Evolutionary conservation across 2,797 vertebrate species (phyloP).

Genomic region (Hydrocynus forskahlii): DNA sequence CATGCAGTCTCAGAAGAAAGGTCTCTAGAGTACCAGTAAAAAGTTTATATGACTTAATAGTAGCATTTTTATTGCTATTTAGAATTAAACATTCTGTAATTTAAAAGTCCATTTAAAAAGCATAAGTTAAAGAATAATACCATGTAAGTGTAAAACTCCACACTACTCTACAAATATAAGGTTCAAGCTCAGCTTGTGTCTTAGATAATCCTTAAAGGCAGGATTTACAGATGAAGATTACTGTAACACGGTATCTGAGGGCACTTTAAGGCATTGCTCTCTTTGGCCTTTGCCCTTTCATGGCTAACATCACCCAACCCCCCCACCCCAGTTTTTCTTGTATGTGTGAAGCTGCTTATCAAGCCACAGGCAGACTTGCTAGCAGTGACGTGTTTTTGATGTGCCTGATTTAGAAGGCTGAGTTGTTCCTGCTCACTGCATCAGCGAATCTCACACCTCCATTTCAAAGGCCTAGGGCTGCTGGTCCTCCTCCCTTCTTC

Average conservation of each 20-base stretch:
- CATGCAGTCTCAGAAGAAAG: not conserved
- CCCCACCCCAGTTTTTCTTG: slow-evolving; percentile 23
- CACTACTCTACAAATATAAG: not conserved
- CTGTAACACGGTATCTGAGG: not conserved
- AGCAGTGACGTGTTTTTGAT: slow-evolving; percentile 47
- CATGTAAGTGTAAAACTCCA: not conserved
- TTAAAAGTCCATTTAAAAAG: too few relatives aligned
- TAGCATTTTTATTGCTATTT: not conserved
- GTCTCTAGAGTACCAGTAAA: not conserved
- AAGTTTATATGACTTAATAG: not conserved
- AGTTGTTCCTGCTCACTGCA: slow-evolving; percentile 57
- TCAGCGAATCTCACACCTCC: slow-evolving; percentile 61
- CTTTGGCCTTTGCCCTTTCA: not conserved
- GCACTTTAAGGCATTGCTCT: slow-evolving; percentile 10
- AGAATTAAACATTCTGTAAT: too few relatives aligned
- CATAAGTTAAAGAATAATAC: too few relatives aligned
- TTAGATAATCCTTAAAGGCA: not conserved
- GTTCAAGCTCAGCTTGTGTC: not conserved
- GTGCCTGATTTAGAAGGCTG: slow-evolving; percentile 44
- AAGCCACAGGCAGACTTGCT: slow-evolving; percentile 30
- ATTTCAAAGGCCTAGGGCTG: slow-evolving; percentile 75
- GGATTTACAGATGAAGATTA: not conserved
- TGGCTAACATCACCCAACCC: not conserved
- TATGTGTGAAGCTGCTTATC: slow-evolving; percentile 53
- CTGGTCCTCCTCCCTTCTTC: slow-evolving; percentile 63